Evolutionary conservation across 37 sponge, comb jelly and placozoan species (phyloP).

Genomic region (Axinella damicornis): DNA sequence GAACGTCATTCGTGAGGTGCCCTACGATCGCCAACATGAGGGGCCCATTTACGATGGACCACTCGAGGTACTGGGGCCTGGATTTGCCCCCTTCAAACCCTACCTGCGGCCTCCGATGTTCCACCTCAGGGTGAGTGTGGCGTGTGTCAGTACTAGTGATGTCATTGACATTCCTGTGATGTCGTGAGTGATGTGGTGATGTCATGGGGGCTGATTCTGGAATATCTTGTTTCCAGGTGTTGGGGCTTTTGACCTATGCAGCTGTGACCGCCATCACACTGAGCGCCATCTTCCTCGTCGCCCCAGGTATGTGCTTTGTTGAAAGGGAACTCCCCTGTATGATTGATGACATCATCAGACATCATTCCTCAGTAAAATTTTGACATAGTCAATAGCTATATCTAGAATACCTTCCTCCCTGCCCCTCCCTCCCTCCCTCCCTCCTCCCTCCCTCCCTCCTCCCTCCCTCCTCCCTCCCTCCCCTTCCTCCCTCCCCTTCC

Average conservation of each 20-base stretch:
- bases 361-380: too few species aligned
- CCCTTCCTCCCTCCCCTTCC: background rate
- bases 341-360: too few species aligned
- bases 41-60: conserved; percentile 74
- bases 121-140: conserved; percentile 66
- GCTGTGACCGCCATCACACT: conserved; percentile 49
- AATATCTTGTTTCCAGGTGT: conserved; percentile 32
- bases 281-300: conserved; percentile 49
- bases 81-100: conserved; percentile 92
- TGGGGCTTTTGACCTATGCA: conserved; percentile 49
- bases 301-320: conserved; percentile 64
- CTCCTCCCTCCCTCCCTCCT: too few species aligned
- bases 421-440: background rate
- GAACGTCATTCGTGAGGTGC: conserved; percentile 46
- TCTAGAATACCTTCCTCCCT: too few species aligned
- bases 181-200: too few species aligned
- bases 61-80: conserved; percentile 73
- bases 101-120: conserved; percentile 83
- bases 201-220: background rate
- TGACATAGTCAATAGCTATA: too few species aligned
- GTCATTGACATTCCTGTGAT: background rate
- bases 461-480: too few species aligned
- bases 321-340: too few species aligned
- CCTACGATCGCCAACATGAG: conserved; percentile 17
- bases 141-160: background rate